Conservation (phyloP, 2,888 invertebrate species). For the Ramazzottius varieornatus region DNA sequence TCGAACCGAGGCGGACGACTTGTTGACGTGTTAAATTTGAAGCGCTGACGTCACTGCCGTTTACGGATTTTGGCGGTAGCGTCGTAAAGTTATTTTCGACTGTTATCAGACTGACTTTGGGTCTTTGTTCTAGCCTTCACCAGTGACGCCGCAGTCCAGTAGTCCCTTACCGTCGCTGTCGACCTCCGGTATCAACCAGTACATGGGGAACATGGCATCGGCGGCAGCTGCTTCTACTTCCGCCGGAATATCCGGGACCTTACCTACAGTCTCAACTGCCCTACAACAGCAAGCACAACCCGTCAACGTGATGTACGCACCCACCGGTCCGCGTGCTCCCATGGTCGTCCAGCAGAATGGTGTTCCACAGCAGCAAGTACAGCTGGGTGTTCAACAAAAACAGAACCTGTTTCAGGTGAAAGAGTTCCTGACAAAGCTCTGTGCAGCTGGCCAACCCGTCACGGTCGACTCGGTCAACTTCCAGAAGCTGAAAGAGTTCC, state of each 20-base stretch:
- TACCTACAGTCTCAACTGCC: neutral
- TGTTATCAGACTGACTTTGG: neutral
- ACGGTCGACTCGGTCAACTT: too few species aligned
- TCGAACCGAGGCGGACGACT: too few species aligned
- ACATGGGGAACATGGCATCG: neutral
- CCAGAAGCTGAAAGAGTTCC: neutral
- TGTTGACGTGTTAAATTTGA: too few species aligned
- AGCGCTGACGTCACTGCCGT: neutral
- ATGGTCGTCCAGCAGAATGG: neutral
- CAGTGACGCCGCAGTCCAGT: neutral
- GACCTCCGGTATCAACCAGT: neutral
- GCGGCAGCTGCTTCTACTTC: neutral
- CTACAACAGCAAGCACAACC: neutral
- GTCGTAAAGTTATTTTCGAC: neutral
- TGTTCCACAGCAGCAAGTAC: neutral
- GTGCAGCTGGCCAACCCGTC: too few species aligned
- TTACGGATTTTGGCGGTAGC: neutral
- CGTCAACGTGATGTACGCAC: too few species aligned
- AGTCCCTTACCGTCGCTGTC: neutral
- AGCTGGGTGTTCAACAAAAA: neutral
- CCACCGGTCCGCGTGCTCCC: neutral
- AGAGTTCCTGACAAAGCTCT: too few species aligned
- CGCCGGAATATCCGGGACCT: neutral
- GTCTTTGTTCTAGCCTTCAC: neutral
- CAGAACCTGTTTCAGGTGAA: neutral